Conservation (phyloP, 2,797 vertebrate species). For the Pelochelys cantorii region DNA sequence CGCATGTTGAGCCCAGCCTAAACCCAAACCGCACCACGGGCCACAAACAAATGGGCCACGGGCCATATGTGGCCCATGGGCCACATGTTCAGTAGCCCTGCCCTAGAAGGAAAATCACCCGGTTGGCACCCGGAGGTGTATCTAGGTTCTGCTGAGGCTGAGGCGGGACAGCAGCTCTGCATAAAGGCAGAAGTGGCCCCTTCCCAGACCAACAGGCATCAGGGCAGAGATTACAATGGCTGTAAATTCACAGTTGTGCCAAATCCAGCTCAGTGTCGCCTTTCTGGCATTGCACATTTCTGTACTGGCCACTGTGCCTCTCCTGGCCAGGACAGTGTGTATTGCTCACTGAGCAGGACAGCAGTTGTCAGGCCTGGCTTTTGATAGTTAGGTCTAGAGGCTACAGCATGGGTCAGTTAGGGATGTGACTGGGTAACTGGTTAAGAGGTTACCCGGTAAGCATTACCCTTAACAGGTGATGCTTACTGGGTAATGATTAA, state of each 20-base stretch:
- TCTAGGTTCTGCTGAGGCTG: rapidly evolving
- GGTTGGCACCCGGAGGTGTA: rapidly evolving
- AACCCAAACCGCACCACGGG: too few relatives aligned
- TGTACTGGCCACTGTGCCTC: neutral
- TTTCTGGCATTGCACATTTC: neutral
- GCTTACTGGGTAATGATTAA: too few relatives aligned
- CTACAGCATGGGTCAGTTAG: neutral
- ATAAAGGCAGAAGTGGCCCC: neutral
- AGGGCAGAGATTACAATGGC: neutral
- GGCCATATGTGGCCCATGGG: too few relatives aligned
- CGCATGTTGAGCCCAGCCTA: too few relatives aligned
- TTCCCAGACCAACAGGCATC: neutral
- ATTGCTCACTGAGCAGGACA: neutral
- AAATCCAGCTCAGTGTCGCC: neutral
- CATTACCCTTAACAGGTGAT: too few relatives aligned
- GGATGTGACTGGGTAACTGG: neutral
- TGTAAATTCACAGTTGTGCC: neutral
- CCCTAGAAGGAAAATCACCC: neutral
- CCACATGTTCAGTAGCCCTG: too few relatives aligned
- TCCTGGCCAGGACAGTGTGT: rapidly evolving
- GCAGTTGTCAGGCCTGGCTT: neutral
- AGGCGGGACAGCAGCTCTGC: neutral
- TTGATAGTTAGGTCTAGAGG: neutral
- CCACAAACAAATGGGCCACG: too few relatives aligned
- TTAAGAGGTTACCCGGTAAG: too few relatives aligned